A percentile compares a stretch with the other conserved stretches of the same genome.
phyloP scores from a whole-genome alignment of 2,888 invertebrate genomes.

The Agonopterix alstromeriana region DNA sequence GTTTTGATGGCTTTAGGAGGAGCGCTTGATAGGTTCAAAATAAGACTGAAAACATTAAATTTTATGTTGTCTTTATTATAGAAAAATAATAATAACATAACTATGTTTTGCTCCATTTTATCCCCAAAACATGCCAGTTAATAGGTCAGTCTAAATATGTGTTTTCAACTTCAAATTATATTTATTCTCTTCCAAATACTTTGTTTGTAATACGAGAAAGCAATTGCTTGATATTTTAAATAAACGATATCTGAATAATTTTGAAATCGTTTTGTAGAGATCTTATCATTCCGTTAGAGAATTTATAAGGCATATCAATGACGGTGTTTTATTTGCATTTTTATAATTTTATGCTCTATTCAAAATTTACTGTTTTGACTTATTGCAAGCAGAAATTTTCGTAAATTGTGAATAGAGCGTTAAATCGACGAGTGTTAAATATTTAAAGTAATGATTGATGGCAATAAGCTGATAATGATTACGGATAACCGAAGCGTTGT shows the following conservation, averaged over 20 bases:
- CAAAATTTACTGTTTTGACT: conserved; percentile 14
- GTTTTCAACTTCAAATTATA: too few species aligned
- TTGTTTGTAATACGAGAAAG: too few species aligned
- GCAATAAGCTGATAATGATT: conserved; percentile 55
- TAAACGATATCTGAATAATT: conserved; percentile 16
- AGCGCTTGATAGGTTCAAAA: conserved; percentile 15
- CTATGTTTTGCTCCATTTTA: background rate
- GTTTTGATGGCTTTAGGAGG: background rate
- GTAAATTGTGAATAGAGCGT: conserved; percentile 34
- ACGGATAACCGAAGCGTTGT: conserved; percentile 56
- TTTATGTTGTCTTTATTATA: background rate
- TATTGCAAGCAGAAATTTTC: background rate
- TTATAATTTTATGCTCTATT: conserved; percentile 39
- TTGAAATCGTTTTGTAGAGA: conserved; percentile 32
- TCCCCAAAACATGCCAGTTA: too few species aligned
- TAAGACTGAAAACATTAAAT: conserved; percentile 21
- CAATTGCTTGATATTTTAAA: conserved; percentile 41
- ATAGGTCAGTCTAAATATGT: too few species aligned
- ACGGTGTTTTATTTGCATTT: conserved; percentile 47
- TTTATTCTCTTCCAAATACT: too few species aligned
- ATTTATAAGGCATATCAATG: conserved; percentile 59
- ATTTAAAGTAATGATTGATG: conserved; percentile 31
- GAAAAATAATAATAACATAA: too few species aligned
- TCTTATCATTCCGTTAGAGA: conserved; percentile 51
- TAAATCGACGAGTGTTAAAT: conserved; percentile 30